Percentiles rank a stretch among this genome's conserved stretches.
phyloP scores from a whole-genome alignment of 92 coral and sea anemone genomes.

The Palythoa grandiflora region DNA sequence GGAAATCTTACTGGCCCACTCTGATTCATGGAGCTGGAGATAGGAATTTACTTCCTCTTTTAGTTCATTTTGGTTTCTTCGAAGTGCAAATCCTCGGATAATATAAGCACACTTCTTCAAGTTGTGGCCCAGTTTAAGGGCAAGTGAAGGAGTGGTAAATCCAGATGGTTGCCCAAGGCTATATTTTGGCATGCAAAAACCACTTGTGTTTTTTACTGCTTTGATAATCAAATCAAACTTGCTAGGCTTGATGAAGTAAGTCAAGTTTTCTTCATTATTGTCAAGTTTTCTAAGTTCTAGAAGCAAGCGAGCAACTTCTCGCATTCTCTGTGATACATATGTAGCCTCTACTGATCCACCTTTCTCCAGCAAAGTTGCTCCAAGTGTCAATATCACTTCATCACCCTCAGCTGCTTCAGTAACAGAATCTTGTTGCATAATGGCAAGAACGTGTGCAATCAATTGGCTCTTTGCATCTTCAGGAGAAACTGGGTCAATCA shows the following conservation, averaged over 20 bases:
- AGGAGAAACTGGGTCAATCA: constrained; percentile 29
- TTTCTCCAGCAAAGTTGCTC: constrained; percentile 27
- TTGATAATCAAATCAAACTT: constrained; percentile 11
- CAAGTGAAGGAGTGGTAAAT: constrained; percentile 34
- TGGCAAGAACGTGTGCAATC: constrained; percentile 7
- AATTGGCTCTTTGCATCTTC: not conserved
- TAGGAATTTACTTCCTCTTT: not conserved
- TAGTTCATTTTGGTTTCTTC: not conserved
- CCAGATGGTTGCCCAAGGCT: not conserved
- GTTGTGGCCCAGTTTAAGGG: constrained; percentile 58
- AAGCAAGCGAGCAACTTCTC: constrained; percentile 12
- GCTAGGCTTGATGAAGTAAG: constrained; percentile 22
- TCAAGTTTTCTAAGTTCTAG: constrained; percentile 24
- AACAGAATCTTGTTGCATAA: constrained; percentile 22
- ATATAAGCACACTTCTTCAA: constrained; percentile 40
- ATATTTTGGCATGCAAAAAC: not conserved
- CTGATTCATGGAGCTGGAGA: not conserved
- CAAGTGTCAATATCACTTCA: constrained; percentile 30
- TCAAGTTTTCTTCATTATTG: not conserved
- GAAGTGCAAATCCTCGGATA: constrained; percentile 26
- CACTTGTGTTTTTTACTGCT: not conserved
- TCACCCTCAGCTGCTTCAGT: constrained; percentile 30
- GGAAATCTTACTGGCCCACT: constrained; percentile 4
- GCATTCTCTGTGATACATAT: constrained; percentile 29
- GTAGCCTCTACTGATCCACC: not conserved